Evolutionary conservation across 2,888 invertebrate species (phyloP), one percentile per base, ranked within the genome.

Genomic region (Podotricha telesiphe): DNA sequence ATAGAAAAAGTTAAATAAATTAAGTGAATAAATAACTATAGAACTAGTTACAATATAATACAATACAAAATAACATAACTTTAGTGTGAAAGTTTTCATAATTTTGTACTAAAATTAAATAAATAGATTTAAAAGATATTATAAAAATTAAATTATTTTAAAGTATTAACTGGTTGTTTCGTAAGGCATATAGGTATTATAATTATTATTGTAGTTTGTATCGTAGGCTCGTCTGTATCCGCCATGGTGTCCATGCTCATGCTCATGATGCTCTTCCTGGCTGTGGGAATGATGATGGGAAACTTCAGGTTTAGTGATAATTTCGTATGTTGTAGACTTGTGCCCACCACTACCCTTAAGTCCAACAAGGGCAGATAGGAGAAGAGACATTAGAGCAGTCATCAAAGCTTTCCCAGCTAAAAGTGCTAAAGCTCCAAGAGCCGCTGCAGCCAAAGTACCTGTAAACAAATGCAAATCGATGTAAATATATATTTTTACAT

Each of bases 391-490:
- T 0, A 97, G 85, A 0, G 96, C 96, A 0, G 97, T 95, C 95
- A 97, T 96, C 11, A 97, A 82, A 1, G 97, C 97, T 83, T 97
- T 97, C n/a, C 97, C 97, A 4, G 97, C 97, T 20, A 97, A 88
- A 6, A 96, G 89, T 0, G 96, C 96, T 42, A 97, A 82, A 0
- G 95, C 96, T 11, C 96, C 96, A 45, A 96, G 88, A 1, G 96
- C 96, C 47, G 96, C 89, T 0, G 96, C 96, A 71, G 95, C 94
- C 2, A 96, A 78, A 0, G 96, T 95, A 61, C 96, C 96, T 93
- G 83, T 0, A 79, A 81, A 55, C 1, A 56, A 40, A n/a, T 17
- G 6, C 15, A 11, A 56, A 40, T 61, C n/a, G 22, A 8, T 1
- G 8, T 20, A 55, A 62, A 40, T 42, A 19, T 62, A 13, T 19